Percentiles rank a stretch among this genome's conserved stretches.
phyloP scores from a whole-genome alignment of 2,113 vertebrate species.

The Hemichromis elongatus region DNA sequence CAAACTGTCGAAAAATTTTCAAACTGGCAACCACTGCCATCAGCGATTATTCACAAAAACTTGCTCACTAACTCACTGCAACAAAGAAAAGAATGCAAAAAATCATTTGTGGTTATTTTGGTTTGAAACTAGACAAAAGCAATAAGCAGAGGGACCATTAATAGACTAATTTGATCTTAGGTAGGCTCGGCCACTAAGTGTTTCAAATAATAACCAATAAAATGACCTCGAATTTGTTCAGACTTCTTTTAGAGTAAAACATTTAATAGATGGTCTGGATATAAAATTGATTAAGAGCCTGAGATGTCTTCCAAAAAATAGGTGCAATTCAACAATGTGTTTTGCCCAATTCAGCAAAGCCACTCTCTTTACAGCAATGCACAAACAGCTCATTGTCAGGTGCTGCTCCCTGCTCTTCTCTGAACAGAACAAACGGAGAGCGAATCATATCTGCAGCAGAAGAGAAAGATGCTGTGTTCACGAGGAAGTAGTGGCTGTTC shows the following conservation, averaged over 20 bases:
- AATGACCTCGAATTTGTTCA: not conserved
- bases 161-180: not conserved
- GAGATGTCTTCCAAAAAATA: not conserved
- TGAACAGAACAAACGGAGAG: not conserved
- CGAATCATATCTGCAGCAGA: not conserved
- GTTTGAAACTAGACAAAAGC: not conserved
- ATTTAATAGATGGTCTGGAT: not conserved
- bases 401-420: not conserved
- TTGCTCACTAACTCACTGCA: not conserved
- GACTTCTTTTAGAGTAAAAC: not conserved
- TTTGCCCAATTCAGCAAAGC: not conserved
- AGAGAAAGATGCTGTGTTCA: not conserved
- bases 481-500: not conserved
- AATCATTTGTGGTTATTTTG: not conserved
- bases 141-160: not conserved
- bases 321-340: not conserved
- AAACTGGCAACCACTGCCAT: not conserved
- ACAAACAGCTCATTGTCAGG: not conserved
- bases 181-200: not conserved
- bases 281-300: not conserved
- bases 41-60: too few species aligned
- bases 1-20: not conserved
- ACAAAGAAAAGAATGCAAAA: not conserved
- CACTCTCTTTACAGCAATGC: not conserved
- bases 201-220: not conserved